These are phyloP conservation scores for Cepaea nemoralis DNA, from an alignment of 1,140 invertebrate genomes.

Conservation along the genomic window DNA sequence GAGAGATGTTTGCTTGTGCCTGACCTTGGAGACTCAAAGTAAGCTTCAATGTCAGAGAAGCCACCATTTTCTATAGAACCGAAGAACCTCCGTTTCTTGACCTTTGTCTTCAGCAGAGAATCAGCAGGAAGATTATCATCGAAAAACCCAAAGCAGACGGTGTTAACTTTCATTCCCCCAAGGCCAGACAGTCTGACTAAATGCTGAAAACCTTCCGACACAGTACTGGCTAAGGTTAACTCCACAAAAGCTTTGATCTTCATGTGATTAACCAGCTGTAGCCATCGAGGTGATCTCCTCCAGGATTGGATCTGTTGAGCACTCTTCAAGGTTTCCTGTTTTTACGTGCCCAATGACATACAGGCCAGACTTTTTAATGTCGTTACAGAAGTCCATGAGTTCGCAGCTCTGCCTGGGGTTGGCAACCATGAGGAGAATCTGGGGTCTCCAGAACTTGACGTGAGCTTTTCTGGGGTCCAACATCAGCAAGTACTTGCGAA, in stretches of 20 bases:
- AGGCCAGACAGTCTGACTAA: constrained; percentile 91
- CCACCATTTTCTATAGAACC: constrained; percentile 30
- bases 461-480: constrained; percentile 96
- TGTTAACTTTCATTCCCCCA: constrained; percentile 99
- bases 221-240: constrained; percentile 86
- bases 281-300: constrained; percentile 88
- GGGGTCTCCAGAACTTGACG: constrained; percentile 99
- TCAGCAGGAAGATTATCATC: constrained; percentile 66
- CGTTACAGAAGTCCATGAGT: constrained; percentile 97
- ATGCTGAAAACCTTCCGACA: constrained; percentile 92
- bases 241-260: constrained; percentile 98
- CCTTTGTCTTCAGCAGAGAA: constrained; percentile 49
- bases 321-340: constrained; percentile 69
- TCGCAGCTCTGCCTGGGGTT: constrained; percentile 91
- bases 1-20: constrained; percentile 63
- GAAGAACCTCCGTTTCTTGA: constrained; percentile 50
- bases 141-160: constrained; percentile 88
- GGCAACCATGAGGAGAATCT: constrained; percentile 92
- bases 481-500: constrained; percentile 95
- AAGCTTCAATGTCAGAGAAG: constrained; percentile 46
- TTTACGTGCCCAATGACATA: constrained; percentile 95
- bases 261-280: constrained; percentile 85
- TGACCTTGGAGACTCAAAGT: constrained; percentile 62
- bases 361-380: constrained; percentile 97
- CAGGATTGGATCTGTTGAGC: constrained; percentile 54